Percentiles rank a stretch among this genome's conserved stretches.
Conservation (phyloP, 2,797 vertebrate species). For the Astyanax mexicanus region DNA sequence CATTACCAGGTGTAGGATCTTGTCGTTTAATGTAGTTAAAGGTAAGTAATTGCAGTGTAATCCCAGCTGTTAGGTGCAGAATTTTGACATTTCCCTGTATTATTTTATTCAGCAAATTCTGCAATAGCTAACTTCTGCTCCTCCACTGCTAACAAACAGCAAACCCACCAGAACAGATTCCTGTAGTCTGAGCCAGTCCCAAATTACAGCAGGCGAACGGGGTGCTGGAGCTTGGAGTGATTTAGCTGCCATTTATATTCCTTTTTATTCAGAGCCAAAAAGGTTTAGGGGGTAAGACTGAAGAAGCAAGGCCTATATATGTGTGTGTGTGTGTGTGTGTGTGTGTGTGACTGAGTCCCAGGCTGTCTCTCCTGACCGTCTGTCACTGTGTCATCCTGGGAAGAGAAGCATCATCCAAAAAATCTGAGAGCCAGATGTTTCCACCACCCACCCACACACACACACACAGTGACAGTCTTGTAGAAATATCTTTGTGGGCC, state of each 20-base stretch:
- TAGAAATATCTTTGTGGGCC: not conserved
- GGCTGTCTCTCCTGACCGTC: slow-evolving; percentile 25
- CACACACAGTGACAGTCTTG: not conserved
- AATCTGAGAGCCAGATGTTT: slow-evolving; percentile 50
- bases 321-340: slow-evolving; percentile 3
- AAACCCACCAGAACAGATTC: slow-evolving; percentile 8
- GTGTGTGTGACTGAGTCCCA: not conserved
- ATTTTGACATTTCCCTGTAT: too few relatives aligned
- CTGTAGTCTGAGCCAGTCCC: slow-evolving; percentile 7
- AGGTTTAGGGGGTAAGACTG: not conserved
- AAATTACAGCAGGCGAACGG: slow-evolving; percentile 1
- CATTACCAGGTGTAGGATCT: too few relatives aligned
- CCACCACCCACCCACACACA: not conserved
- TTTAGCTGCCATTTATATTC: slow-evolving; percentile 43
- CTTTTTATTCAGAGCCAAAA: slow-evolving; percentile 43
- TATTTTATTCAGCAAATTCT: not conserved
- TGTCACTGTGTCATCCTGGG: slow-evolving; percentile 29
- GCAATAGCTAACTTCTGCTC: not conserved
- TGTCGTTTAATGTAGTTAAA: too few relatives aligned
- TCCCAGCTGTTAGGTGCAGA: too few relatives aligned
- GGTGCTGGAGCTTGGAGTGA: slow-evolving; percentile 28
- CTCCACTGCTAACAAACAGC: slow-evolving; percentile 50
- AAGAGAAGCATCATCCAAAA: slow-evolving; percentile 33
- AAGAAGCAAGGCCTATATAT: slow-evolving; percentile 9
- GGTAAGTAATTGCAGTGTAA: too few relatives aligned